Evolutionary conservation across 2,888 invertebrate species (phyloP).

Genomic region (Ctenicera cuprea): DNA sequence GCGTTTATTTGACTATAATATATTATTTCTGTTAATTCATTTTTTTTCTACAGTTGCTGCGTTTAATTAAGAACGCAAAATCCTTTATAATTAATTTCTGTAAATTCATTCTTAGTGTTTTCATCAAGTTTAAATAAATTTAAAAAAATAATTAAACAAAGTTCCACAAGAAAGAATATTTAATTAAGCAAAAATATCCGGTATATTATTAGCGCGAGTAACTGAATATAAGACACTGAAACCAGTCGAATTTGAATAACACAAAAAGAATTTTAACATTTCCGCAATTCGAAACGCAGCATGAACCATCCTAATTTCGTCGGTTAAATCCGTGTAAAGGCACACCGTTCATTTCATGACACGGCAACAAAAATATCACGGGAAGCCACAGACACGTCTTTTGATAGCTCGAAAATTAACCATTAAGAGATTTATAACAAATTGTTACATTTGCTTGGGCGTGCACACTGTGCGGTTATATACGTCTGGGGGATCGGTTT

Average conservation of each 20-base stretch:
- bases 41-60: too few species aligned
- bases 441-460: conserved; percentile 16
- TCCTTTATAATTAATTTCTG: too few species aligned
- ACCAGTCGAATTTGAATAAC: conserved; percentile 13
- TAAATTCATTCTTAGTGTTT: too few species aligned
- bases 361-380: conserved; percentile 4
- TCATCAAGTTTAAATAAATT: too few species aligned
- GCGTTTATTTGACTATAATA: too few species aligned
- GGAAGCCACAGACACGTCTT: conserved; percentile 1
- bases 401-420: not conserved
- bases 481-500: conserved; percentile 26
- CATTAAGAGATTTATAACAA: not conserved
- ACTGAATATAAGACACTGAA: not conserved
- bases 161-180: not conserved
- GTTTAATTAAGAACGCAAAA: too few species aligned
- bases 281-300: conserved; percentile 13
- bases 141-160: not conserved
- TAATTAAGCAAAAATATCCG: not conserved
- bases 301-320: conserved; percentile 9
- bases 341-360: conserved; percentile 17
- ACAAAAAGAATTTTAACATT: not conserved
- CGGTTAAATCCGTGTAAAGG: conserved; percentile 3
- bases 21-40: too few species aligned
- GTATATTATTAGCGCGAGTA: not conserved
- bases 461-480: not conserved